Conservation (phyloP, 1,140 invertebrate species). For the Euura lappo region DNA sequence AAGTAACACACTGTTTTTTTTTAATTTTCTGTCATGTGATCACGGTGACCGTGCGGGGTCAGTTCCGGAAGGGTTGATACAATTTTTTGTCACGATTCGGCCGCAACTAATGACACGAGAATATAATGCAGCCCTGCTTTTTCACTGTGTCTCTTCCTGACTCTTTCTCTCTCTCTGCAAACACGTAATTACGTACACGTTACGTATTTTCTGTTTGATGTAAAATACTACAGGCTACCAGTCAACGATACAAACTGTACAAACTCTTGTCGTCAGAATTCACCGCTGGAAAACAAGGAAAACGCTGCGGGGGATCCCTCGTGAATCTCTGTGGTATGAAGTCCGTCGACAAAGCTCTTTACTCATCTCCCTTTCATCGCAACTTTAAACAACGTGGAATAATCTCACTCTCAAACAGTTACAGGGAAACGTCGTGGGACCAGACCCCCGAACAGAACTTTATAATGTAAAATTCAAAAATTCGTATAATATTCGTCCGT, state of each 20-base stretch:
- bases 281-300: not conserved
- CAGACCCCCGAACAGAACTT: too few species aligned
- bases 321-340: not conserved
- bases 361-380: not conserved
- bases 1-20: not conserved
- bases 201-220: not conserved
- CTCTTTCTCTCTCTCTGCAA: not conserved
- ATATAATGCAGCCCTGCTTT: not conserved
- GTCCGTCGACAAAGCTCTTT: not conserved
- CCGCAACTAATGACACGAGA: not conserved
- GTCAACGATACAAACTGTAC: not conserved
- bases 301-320: not conserved
- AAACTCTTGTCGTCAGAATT: conserved; percentile 2
- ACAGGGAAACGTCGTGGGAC: too few species aligned
- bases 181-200: not conserved
- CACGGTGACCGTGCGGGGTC: too few species aligned
- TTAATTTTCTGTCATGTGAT: not conserved
- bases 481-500: too few species aligned
- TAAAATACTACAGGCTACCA: too few species aligned
- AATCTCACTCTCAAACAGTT: not conserved
- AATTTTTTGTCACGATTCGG: not conserved
- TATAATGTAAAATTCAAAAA: too few species aligned
- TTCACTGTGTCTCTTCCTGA: not conserved
- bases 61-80: not conserved
- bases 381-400: not conserved